Conservation (phyloP, 1,140 invertebrate species). For the Acyrthosiphon pisum region DNA sequence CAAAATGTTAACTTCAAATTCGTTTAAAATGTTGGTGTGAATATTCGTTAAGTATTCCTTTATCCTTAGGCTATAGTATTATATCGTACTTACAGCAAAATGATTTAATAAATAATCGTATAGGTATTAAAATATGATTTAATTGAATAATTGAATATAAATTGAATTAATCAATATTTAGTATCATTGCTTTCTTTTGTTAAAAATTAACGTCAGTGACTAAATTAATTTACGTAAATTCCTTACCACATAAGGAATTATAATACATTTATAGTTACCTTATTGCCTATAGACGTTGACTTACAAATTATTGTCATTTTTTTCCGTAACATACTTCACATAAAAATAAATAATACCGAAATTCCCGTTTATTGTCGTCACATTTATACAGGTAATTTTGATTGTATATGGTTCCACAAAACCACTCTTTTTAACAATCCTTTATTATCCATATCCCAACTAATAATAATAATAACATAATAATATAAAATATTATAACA, state of each 20-base stretch:
- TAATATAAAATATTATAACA: background rate
- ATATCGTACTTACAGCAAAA: no score
- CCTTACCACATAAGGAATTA: background rate
- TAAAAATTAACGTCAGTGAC: background rate
- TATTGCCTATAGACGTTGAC: background rate
- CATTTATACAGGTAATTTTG: background rate
- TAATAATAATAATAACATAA: no score
- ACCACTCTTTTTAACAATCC: background rate
- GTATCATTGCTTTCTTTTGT: background rate
- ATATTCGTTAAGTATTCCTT: no score
- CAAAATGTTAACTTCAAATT: background rate
- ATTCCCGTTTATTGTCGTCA: background rate
- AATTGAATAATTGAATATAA: no score
- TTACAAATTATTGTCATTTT: background rate
- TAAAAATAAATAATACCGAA: background rate
- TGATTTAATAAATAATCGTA: no score
- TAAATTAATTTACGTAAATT: background rate
- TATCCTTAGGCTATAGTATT: no score
- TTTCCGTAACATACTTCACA: background rate
- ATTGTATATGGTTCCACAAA: background rate
- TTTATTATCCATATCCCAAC: background rate
- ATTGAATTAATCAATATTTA: background rate
- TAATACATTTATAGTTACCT: background rate
- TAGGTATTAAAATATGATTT: no score
- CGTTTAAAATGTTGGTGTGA: no score